Evolutionary conservation across 2,797 vertebrate species (phyloP).

Genomic region (Sardinella longiceps): DNA sequence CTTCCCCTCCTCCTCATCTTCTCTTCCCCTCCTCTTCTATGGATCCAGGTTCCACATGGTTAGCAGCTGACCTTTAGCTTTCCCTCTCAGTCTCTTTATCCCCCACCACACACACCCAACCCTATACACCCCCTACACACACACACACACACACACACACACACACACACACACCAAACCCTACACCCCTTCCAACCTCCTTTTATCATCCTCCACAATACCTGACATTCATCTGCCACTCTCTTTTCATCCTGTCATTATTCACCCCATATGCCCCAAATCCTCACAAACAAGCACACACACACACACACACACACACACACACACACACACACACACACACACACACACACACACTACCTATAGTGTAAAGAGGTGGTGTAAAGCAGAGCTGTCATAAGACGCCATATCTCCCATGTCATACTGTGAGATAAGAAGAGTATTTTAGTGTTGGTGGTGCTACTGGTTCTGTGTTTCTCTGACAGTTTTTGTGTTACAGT

Average conservation of each 20-base stretch:
- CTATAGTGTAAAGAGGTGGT: slow-evolving; percentile 45
- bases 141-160: too few species aligned
- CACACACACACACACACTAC: background rate
- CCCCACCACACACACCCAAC: slow-evolving; percentile 32
- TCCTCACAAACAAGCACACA: background rate
- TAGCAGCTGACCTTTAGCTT: slow-evolving; percentile 62
- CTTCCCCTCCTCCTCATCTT: slow-evolving; percentile 18
- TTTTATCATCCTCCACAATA: slow-evolving; percentile 59
- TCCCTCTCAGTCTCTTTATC: slow-evolving; percentile 38
- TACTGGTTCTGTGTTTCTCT: too few species aligned
- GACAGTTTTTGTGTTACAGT: too few species aligned
- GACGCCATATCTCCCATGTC: slow-evolving; percentile 34
- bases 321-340: background rate
- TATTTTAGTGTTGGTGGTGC: background rate
- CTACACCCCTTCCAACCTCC: background rate
- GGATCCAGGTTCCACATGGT: slow-evolving; percentile 61
- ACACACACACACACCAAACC: too few species aligned
- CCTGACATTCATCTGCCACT: slow-evolving; percentile 62
- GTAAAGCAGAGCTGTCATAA: slow-evolving; percentile 38
- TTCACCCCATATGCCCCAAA: slow-evolving; percentile 37
- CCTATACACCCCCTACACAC: too few species aligned
- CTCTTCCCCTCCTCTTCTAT: slow-evolving; percentile 44
- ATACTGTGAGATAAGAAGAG: background rate
- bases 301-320: slow-evolving; percentile 13
- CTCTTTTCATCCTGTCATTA: slow-evolving; percentile 57